These are phyloP conservation scores for Lysandra coridon DNA, from an alignment of 2,888 invertebrate species.

Conservation along the genomic window DNA sequence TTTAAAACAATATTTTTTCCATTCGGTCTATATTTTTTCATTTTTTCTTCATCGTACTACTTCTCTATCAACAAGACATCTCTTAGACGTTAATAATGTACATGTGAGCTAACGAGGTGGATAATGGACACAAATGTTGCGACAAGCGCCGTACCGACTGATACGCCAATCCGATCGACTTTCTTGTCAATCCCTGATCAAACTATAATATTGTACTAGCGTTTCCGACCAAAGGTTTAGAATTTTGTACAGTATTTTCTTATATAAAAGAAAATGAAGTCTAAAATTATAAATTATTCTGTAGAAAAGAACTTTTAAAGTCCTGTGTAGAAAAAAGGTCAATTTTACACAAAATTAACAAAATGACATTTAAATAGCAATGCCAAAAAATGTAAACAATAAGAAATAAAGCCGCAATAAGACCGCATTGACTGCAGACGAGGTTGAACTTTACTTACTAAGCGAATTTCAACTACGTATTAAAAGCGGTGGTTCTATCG, in stretches of 20 bases:
- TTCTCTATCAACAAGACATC: neutral
- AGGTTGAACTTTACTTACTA: neutral
- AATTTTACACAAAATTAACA: too few species aligned
- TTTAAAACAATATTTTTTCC: too few species aligned
- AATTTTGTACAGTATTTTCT: neutral
- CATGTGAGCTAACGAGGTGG: neutral
- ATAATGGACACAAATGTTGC: conserved; percentile 19
- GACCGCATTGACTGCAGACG: neutral
- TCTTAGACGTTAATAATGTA: neutral
- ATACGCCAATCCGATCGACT: conserved; percentile 6
- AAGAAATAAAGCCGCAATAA: neutral
- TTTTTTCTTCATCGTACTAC: neutral
- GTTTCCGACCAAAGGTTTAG: neutral
- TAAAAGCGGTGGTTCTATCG: neutral
- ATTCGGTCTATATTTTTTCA: too few species aligned
- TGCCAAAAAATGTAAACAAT: neutral
- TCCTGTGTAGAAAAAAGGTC: too few species aligned
- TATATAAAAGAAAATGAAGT: too few species aligned
- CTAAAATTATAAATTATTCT: too few species aligned
- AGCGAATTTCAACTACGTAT: neutral
- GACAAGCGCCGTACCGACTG: conserved; percentile 12
- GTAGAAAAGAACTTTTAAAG: too few species aligned
- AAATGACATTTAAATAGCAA: neutral
- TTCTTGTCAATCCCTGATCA: conserved; percentile 3
- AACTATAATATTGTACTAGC: neutral